Evolutionary conservation across 2,888 invertebrate genomes (phyloP), one percentile per base, ranked within the genome.

Genomic region (Rugalucina vietnamica): DNA sequence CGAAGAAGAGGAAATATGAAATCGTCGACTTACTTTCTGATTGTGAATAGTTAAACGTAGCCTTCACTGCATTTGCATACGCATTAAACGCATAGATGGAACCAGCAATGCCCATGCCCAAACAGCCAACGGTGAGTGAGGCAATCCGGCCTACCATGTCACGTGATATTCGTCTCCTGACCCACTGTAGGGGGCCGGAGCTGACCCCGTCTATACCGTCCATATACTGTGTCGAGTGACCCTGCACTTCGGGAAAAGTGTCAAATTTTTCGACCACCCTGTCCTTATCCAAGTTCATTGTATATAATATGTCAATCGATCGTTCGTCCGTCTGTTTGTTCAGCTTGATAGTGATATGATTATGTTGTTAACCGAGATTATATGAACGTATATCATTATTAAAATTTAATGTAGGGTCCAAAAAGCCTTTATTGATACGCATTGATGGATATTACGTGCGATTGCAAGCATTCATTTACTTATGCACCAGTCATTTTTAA

Each of bases 51-150:
- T 81, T 87, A 81, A 91, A 91, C 54, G 88, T 88, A 21, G 89
- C 88, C 86, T 91, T 91, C 39, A 91, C 82, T 24, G 91, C 91
- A 57, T 89, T 89, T 3, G 90, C 81, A 79, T 91, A 91, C 60
- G 90, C 88, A 43, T 86, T 87, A 77, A 91, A 90, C n/a, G 89
- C 89, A 78, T 86, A 91, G 50, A 91, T 84, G 36, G 90, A 89
- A 0, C 91, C 91, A 0, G 91, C 89, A 12, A 90, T 85, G 14
- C 73, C 87, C 91, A 91, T 91, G 0, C 89, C 90, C 10, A 91
- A 79, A 70, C 91, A 90, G 0, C 91, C 91, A 0, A 89, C 84
- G 10, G 81, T 81, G 27, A 91, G 84, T 36, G 87, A 81, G 29
- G 81, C 24, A 12, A 82, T 65, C 24, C 87, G 76, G 50, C 85